Conservation (phyloP, 2,797 vertebrate species). For the Aldrovandia affinis region DNA sequence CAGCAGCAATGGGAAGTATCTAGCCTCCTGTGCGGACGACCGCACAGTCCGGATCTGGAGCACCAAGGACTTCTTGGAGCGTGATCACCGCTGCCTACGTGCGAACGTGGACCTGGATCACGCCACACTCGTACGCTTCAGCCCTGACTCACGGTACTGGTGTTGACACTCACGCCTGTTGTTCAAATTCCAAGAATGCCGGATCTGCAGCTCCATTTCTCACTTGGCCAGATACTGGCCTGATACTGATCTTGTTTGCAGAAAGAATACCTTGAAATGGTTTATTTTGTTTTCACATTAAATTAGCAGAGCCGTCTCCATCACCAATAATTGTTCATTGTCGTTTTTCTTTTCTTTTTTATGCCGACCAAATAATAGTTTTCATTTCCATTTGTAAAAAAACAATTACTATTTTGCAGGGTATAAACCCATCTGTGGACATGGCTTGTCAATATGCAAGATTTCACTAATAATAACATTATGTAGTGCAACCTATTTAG, state of each 20-base stretch:
- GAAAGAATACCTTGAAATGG: background rate
- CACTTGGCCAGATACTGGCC: background rate
- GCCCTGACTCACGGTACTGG: slow-evolving; percentile 87
- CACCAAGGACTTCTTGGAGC: slow-evolving; percentile 87
- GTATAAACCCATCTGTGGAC: background rate
- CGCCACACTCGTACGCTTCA: slow-evolving; percentile 86
- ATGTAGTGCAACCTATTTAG: background rate
- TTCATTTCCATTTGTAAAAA: background rate
- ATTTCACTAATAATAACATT: background rate
- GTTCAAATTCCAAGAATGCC: background rate
- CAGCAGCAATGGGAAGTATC: slow-evolving; percentile 92
- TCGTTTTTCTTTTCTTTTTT: background rate
- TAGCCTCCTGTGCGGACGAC: slow-evolving; percentile 90
- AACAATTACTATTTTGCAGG: background rate
- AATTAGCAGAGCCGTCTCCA: background rate
- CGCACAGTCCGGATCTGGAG: slow-evolving; percentile 93
- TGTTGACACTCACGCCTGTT: background rate
- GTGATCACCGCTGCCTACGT: slow-evolving; percentile 87
- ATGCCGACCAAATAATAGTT: background rate
- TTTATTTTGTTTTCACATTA: background rate
- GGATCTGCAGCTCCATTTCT: background rate
- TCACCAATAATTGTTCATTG: background rate
- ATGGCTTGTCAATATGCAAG: background rate
- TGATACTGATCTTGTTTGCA: background rate
- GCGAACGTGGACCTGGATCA: slow-evolving; percentile 90